Conservation (phyloP, 1,140 invertebrate species). For the Calephelis nemesis region DNA sequence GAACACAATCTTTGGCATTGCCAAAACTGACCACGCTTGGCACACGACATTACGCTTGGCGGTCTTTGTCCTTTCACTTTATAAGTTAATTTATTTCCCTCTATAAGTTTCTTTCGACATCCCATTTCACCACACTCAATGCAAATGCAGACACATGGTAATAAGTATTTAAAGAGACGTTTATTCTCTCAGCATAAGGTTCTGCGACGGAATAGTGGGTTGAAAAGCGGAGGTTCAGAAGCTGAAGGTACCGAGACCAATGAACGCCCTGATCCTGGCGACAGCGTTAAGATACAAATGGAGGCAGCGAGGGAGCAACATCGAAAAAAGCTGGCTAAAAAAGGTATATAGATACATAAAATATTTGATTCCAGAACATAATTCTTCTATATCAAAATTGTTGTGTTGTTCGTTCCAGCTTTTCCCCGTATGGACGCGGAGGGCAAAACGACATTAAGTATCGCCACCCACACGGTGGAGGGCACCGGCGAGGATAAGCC, state of each 20-base stretch:
- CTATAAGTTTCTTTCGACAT: slow-evolving; percentile 3
- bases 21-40: too few relatives aligned
- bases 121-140: slow-evolving; percentile 8
- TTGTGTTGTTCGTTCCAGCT: slow-evolving; percentile 39
- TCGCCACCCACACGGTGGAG: slow-evolving; percentile 88
- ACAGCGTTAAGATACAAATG: slow-evolving; percentile 75
- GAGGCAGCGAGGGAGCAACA: slow-evolving; percentile 71
- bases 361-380: too few relatives aligned
- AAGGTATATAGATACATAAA: slow-evolving; percentile 45
- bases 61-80: too few relatives aligned
- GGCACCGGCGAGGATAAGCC: slow-evolving; percentile 88
- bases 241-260: slow-evolving; percentile 56
- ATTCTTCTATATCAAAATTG: not conserved
- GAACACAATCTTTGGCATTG: too few relatives aligned
- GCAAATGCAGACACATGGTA: not conserved
- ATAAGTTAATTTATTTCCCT: not conserved
- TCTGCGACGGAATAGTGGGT: slow-evolving; percentile 62
- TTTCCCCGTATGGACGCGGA: slow-evolving; percentile 57
- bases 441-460: slow-evolving; percentile 80
- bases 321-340: slow-evolving; percentile 65
- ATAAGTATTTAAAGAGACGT: not conserved
- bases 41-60: too few relatives aligned
- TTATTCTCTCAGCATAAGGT: slow-evolving; percentile 62
- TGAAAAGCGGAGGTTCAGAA: slow-evolving; percentile 65
- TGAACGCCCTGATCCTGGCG: slow-evolving; percentile 53